These are phyloP conservation scores for Nesogale talazaci DNA, from an alignment of 2,113 vertebrate species.

Conservation along the genomic window DNA sequence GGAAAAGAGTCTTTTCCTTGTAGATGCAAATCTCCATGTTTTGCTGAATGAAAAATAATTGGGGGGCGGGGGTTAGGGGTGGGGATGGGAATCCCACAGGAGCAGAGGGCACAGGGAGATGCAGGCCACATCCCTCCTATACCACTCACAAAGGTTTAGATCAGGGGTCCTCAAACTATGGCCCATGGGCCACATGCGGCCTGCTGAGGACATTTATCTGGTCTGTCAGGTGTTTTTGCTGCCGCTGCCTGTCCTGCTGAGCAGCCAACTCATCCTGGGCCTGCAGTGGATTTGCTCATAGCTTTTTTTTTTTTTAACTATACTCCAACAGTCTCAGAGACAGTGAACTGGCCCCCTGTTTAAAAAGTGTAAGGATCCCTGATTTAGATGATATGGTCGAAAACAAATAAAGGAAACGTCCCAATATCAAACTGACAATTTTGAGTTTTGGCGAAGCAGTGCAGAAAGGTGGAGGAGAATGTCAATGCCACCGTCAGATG, in stretches of 20 bases:
- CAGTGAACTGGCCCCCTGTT: too few species aligned
- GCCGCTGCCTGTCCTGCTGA: too few species aligned
- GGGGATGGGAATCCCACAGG: not conserved
- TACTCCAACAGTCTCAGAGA: not conserved
- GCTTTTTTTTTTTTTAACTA: not conserved
- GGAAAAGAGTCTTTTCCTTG: conserved; percentile 21
- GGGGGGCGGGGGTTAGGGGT: too few species aligned
- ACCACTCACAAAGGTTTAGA: conserved; percentile 32
- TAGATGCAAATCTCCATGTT: conserved; percentile 25
- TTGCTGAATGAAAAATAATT: conserved; percentile 33
- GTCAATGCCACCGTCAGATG: not conserved
- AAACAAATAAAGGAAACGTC: not conserved
- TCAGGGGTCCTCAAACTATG: too few species aligned
- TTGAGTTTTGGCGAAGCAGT: not conserved
- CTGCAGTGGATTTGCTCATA: too few species aligned
- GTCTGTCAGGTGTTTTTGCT: too few species aligned
- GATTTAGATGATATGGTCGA: too few species aligned
- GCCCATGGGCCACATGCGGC: too few species aligned
- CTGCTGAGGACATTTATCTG: too few species aligned
- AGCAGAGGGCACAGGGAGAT: conserved; percentile 6
- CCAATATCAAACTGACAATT: not conserved
- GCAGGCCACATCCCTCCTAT: not conserved
- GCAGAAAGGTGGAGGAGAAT: not conserved
- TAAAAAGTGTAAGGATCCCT: too few species aligned
- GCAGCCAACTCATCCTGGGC: too few species aligned